These are phyloP conservation scores for Salticus scenicus DNA, from an alignment of 2,888 invertebrate genomes.

Conservation along the genomic window DNA sequence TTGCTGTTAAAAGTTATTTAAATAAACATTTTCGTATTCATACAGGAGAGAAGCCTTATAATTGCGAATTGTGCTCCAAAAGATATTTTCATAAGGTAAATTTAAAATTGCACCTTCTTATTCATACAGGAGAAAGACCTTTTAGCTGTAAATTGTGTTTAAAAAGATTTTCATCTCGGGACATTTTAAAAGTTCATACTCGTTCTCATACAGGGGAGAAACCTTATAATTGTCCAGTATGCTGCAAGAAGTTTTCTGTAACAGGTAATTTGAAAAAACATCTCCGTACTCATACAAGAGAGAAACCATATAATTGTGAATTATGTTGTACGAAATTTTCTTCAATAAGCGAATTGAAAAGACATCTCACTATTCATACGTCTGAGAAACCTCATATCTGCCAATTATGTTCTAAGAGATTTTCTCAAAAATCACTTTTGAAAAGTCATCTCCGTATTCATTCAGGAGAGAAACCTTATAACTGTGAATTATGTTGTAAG, in stretches of 20 bases:
- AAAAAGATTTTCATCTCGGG: slow-evolving; percentile 46
- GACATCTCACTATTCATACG: background rate
- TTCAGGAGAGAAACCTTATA: background rate
- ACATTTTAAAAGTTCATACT: slow-evolving; percentile 36
- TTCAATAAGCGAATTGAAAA: background rate
- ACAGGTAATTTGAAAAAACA: slow-evolving; percentile 49
- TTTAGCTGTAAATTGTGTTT: background rate
- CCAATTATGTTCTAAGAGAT: background rate
- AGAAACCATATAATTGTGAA: slow-evolving; percentile 33
- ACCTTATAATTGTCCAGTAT: slow-evolving; percentile 31
- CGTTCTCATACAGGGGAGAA: slow-evolving; percentile 33
- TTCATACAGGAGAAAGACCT: background rate
- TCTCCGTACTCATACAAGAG: slow-evolving; percentile 38
- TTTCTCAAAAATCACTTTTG: background rate
- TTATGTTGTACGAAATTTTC: background rate
- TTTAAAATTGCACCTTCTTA: slow-evolving; percentile 33
- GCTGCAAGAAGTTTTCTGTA: slow-evolving; percentile 35
- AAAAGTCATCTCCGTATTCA: background rate
- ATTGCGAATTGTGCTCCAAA: slow-evolving; percentile 21
- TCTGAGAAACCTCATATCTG: background rate
- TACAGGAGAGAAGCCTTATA: background rate
- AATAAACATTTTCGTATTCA: background rate
- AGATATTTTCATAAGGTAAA: slow-evolving; percentile 43
- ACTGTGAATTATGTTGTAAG: background rate
- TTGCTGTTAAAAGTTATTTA: too few species aligned